These are phyloP conservation scores for Nanger granti DNA, from an alignment of 2,113 vertebrate species.

Conservation along the genomic window DNA sequence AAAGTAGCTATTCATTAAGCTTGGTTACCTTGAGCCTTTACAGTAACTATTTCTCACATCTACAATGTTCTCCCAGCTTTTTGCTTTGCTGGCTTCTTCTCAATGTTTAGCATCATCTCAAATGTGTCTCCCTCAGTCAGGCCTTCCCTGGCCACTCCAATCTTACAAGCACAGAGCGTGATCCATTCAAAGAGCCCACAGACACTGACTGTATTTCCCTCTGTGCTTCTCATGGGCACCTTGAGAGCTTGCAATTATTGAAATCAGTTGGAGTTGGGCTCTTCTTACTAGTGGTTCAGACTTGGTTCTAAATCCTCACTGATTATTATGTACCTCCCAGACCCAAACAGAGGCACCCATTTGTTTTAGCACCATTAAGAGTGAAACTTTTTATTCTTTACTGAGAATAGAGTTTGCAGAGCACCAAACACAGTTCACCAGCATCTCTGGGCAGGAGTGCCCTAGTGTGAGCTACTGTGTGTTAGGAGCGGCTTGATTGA, in stretches of 20 bases:
- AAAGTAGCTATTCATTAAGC: not conserved
- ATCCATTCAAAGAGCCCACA: not conserved
- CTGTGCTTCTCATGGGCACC: not conserved
- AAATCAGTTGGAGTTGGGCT: not conserved
- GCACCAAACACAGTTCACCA: not conserved
- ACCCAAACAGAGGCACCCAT: not conserved
- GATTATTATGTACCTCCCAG: not conserved
- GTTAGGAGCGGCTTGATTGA: not conserved
- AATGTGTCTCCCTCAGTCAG: not conserved
- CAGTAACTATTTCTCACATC: rapidly evolving
- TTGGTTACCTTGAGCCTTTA: not conserved
- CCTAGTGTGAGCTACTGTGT: rapidly evolving
- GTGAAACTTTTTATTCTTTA: not conserved
- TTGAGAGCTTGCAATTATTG: not conserved
- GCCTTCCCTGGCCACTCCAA: not conserved
- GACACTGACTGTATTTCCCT: not conserved
- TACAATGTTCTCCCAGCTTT: not conserved
- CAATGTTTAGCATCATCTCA: too few relatives aligned
- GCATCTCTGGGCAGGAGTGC: rapidly evolving
- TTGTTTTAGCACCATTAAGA: not conserved
- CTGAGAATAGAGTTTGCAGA: not conserved
- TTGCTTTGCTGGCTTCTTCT: not conserved
- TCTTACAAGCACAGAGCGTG: not conserved
- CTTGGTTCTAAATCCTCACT: not conserved
- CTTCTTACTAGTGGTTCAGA: not conserved